phyloP scores from a whole-genome alignment of 2,888 invertebrate species.

The Gandaritis pyraliata region DNA sequence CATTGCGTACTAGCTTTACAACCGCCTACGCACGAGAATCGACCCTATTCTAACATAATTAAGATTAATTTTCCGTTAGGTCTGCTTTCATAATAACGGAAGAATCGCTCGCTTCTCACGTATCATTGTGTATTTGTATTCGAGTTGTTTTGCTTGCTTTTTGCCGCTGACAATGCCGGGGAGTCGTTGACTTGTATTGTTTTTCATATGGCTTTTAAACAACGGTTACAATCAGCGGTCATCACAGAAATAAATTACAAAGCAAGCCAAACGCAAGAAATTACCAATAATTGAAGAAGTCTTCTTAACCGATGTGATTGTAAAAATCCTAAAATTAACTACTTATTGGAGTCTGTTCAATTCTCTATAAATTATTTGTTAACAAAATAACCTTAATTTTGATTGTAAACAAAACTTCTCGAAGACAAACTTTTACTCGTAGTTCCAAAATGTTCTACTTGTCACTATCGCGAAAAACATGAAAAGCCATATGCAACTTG shows the following conservation, averaged over 20 bases:
- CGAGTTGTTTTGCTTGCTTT: conserved; percentile 82
- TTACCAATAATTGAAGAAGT: background rate
- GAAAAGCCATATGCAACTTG: background rate
- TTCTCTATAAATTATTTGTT: background rate
- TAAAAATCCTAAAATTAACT: background rate
- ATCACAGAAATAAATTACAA: conserved; percentile 11
- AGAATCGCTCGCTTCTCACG: conserved; percentile 79
- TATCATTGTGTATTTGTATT: conserved; percentile 77
- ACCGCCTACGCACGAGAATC: conserved; percentile 63
- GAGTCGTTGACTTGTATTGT: conserved; percentile 25
- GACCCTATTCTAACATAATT: conserved; percentile 57
- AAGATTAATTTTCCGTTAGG: conserved; percentile 69
- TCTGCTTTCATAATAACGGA: conserved; percentile 73
- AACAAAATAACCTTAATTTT: background rate
- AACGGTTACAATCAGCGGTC: conserved; percentile 6
- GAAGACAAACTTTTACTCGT: conserved; percentile 23
- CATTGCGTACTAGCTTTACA: conserved; percentile 64
- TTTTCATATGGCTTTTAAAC: conserved; percentile 38
- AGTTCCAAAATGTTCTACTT: background rate
- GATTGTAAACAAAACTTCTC: conserved; percentile 35
- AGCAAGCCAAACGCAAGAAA: conserved; percentile 41
- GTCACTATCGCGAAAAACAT: background rate
- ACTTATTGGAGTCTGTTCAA: background rate
- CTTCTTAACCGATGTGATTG: background rate
- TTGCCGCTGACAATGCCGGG: conserved; percentile 55